Conservation (phyloP, 2,113 vertebrate species). For the Raja brachyura region DNA sequence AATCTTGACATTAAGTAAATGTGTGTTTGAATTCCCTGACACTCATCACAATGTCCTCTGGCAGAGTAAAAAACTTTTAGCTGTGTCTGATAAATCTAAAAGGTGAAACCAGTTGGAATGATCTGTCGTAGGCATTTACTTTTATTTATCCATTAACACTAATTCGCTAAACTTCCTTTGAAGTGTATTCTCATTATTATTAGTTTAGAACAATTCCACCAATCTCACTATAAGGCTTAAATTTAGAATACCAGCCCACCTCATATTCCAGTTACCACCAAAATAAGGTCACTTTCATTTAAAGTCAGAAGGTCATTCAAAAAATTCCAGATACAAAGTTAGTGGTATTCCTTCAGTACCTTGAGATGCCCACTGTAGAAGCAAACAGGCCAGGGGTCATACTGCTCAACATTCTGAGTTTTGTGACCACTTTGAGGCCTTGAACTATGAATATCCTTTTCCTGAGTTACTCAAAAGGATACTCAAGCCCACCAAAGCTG, state of each 20-base stretch:
- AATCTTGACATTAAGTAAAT: not conserved
- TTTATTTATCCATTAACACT: not conserved
- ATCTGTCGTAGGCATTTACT: not conserved
- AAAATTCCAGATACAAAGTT: too few species aligned
- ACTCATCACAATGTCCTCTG: not conserved
- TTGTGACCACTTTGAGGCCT: too few species aligned
- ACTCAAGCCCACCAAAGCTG: too few species aligned
- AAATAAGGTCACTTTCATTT: not conserved
- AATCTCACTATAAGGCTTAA: not conserved
- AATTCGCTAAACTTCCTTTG: not conserved
- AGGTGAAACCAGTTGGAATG: too few species aligned
- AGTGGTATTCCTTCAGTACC: too few species aligned
- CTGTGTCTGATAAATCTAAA: not conserved
- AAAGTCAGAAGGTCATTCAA: too few species aligned
- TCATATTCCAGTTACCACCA: not conserved
- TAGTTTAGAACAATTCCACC: not conserved
- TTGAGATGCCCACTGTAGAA: too few species aligned
- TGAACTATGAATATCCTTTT: too few species aligned
- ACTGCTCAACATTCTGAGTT: too few species aligned
- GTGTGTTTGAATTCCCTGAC: not conserved
- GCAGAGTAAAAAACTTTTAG: not conserved
- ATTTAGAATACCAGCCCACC: not conserved
- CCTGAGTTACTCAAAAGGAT: too few species aligned
- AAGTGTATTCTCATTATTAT: not conserved
- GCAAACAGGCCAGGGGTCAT: too few species aligned